Evolutionary conservation across 2,888 invertebrate species (phyloP).

Genomic region (Drosophila pseudotakahashii): DNA sequence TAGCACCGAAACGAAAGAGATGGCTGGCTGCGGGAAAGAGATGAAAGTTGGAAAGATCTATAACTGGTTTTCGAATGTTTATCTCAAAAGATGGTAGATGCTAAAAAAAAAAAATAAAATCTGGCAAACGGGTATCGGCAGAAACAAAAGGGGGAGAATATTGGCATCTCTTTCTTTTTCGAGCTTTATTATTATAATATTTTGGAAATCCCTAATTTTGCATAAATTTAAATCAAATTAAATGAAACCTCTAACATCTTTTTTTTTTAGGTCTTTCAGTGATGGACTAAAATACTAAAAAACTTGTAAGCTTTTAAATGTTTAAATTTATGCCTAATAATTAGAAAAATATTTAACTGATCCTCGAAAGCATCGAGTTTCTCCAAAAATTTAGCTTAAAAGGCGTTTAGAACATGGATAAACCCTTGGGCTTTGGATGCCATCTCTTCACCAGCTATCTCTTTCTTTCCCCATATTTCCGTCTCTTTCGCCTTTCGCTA

Average conservation of each 20-base stretch:
- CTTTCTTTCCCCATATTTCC: constrained; percentile 1
- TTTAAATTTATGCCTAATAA: no score
- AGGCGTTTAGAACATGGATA: background rate
- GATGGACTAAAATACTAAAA: no score
- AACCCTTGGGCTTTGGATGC: background rate
- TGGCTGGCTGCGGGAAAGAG: constrained; percentile 5
- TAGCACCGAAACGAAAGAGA: constrained; percentile 31
- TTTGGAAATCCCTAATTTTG: no score
- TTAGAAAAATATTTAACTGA: background rate
- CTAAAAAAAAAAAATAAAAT: no score
- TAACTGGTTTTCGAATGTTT: constrained; percentile 1
- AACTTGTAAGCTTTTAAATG: no score
- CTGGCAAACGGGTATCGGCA: background rate
- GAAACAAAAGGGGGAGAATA: no score
- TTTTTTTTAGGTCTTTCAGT: no score
- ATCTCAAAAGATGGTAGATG: background rate
- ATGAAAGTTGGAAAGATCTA: constrained; percentile 1
- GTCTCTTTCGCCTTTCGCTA: constrained; percentile 10
- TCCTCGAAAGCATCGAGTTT: background rate
- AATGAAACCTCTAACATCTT: no score
- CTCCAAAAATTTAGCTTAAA: background rate
- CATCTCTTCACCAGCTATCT: background rate
- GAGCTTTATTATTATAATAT: background rate
- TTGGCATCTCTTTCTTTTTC: background rate
- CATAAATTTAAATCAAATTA: no score